Percentiles rank a stretch among this genome's conserved stretches.
Conservation (phyloP, 2,113 vertebrate species). For the Vireo altiloquus region DNA sequence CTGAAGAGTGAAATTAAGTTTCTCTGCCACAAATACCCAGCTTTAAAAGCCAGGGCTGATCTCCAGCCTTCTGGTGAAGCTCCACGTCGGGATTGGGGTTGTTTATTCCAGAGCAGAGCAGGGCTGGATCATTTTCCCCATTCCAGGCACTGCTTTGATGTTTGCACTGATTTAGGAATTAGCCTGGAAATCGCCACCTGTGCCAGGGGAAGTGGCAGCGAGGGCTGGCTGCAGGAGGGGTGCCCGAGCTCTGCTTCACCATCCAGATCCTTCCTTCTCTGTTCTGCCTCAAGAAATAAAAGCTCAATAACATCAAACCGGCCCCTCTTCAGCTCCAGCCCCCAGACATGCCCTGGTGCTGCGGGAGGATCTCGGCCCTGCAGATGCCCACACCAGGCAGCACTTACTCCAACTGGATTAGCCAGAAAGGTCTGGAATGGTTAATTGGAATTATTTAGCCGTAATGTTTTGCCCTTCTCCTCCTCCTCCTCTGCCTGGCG, state of each 20-base stretch:
- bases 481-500: constrained; percentile 12
- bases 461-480: constrained; percentile 7
- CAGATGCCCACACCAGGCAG: constrained; percentile 14
- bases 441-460: constrained; percentile 56
- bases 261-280: not conserved
- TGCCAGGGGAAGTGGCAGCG: not conserved
- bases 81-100: not conserved
- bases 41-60: not conserved
- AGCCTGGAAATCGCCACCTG: not conserved
- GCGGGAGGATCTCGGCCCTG: not conserved
- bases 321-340: not conserved
- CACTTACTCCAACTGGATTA: constrained; percentile 49
- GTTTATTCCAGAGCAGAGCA: not conserved
- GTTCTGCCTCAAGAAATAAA: not conserved
- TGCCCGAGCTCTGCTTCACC: not conserved
- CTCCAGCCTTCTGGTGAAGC: not conserved
- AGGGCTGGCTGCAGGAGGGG: not conserved
- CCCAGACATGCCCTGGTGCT: not conserved
- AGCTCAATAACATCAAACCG: not conserved
- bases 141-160: not conserved
- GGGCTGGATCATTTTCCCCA: not conserved
- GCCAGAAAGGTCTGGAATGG: constrained; percentile 39
- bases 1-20: not conserved
- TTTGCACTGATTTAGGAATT: not conserved
- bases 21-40: not conserved